Evolutionary conservation across 2,113 vertebrate species (phyloP), one percentile per base, ranked within the genome.

Genomic region (Gymnocephalus cernua): DNA sequence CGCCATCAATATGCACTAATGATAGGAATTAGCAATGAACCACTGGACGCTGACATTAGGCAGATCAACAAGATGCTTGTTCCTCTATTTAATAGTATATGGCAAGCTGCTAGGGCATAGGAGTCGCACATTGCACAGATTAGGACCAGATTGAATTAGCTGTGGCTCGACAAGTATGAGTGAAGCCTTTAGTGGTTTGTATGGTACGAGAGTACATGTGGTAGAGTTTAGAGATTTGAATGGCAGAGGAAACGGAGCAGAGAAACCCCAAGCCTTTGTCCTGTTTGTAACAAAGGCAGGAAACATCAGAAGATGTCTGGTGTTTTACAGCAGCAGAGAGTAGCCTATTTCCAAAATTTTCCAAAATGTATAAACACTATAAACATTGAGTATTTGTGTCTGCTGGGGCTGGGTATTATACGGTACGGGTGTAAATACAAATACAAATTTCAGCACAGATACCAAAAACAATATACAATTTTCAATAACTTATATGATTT

Each of bases 11-110:
- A 92, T 75, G 85, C 82, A 35, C 87, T 93, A 94, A 95, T 93
- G 84, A 93, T 66, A 88, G 88, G 86, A 94, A 94, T 95, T 93
- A 95, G 93, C 89, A 79, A 73, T 78, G 90, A 93, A 85, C 89
- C 89, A 76, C 84, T 91, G 88, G 86, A 86, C 67, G 62, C 82
- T 83, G 86, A 94, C 90, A 86, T 90, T 88, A 89, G 84, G 77
- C 91, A 89, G 89, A 90, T 91, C 91, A 91, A 92, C 91, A 89
- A 82, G 88, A 90, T 79, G 78, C 82, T 87, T 80, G 85, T 87
- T 90, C 66, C 64, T 84, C 83, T 79, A 48, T 84, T 86, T 88
- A 89, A 83, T 89, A 68, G 78, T 71, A 74, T 84, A 79, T 47
- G 86, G 84, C 80, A 69, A 73, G 86, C 80, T 76, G 76, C 79